A percentile compares a stretch with the other conserved stretches of the same genome.
phyloP scores from a whole-genome alignment of 2,888 invertebrate species.

The Synergus laeviventris region DNA sequence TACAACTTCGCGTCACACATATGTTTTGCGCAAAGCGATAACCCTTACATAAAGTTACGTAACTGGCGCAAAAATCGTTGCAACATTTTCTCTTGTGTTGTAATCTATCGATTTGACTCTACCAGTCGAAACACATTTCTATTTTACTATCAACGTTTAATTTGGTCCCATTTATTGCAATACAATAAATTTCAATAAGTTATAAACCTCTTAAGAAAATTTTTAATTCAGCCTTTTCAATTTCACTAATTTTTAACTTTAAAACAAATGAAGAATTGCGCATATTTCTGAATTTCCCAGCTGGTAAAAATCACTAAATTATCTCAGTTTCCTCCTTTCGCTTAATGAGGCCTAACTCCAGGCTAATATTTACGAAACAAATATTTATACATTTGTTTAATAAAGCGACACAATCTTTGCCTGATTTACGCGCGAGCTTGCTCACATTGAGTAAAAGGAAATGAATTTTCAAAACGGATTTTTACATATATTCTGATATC shows the following conservation, averaged over 20 bases:
- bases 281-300: neutral
- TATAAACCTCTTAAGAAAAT: neutral
- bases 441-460: slow-evolving; percentile 29
- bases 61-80: slow-evolving; percentile 11
- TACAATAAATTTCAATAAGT: slow-evolving; percentile 4
- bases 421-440: slow-evolving; percentile 21
- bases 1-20: neutral
- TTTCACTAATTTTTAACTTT: neutral
- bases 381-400: slow-evolving; percentile 13
- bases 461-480: neutral
- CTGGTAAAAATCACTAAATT: slow-evolving; percentile 1
- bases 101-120: neutral
- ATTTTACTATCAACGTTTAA: neutral
- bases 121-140: neutral
- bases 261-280: neutral
- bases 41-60: slow-evolving; percentile 30
- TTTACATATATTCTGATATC: neutral
- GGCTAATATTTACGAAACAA: slow-evolving; percentile 1
- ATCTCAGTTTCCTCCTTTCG: slow-evolving; percentile 6
- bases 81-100: neutral
- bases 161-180: neutral
- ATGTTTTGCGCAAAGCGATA: slow-evolving; percentile 15
- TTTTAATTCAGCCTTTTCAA: neutral
- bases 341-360: slow-evolving; percentile 20
- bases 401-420: neutral